Conservation (phyloP, 2,888 invertebrate species). For the Oasisia sp. region DNA sequence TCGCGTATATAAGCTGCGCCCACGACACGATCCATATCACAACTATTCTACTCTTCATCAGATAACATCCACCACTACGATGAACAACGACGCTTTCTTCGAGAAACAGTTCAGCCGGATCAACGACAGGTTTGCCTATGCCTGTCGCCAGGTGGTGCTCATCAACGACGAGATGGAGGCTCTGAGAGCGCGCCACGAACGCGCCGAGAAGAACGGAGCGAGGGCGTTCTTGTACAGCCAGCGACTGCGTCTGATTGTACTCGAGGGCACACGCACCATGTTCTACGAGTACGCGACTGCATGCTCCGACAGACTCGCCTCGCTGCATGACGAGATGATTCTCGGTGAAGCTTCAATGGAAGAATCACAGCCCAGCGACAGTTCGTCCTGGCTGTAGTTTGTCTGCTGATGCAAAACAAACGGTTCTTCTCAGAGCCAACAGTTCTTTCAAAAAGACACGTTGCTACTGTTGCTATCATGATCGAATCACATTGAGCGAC, state of each 20-base stretch:
- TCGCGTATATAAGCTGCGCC: not conserved
- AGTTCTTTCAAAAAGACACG: not conserved
- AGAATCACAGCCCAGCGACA: not conserved
- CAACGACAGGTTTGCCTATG: not conserved
- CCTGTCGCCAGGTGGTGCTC: slow-evolving; percentile 11
- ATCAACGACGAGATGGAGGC: slow-evolving; percentile 7
- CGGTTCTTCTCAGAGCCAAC: not conserved
- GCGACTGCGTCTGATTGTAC: not conserved
- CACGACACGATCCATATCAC: not conserved
- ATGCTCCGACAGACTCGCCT: not conserved
- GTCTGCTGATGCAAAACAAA: not conserved
- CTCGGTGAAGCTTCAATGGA: not conserved
- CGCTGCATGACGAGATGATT: not conserved
- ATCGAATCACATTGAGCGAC: too few relatives aligned
- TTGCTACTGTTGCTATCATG: not conserved
- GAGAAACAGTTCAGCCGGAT: not conserved
- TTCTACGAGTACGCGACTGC: not conserved
- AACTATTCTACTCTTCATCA: not conserved
- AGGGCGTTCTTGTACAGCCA: slow-evolving; percentile 17
- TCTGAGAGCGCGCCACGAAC: not conserved
- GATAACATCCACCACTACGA: not conserved
- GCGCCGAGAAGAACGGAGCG: not conserved
- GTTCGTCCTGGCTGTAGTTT: not conserved
- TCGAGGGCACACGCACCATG: not conserved
- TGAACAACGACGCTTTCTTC: not conserved